Evolutionary conservation across 2,888 invertebrate genomes (phyloP).

Genomic region (Coelogynopora nodosa): DNA sequence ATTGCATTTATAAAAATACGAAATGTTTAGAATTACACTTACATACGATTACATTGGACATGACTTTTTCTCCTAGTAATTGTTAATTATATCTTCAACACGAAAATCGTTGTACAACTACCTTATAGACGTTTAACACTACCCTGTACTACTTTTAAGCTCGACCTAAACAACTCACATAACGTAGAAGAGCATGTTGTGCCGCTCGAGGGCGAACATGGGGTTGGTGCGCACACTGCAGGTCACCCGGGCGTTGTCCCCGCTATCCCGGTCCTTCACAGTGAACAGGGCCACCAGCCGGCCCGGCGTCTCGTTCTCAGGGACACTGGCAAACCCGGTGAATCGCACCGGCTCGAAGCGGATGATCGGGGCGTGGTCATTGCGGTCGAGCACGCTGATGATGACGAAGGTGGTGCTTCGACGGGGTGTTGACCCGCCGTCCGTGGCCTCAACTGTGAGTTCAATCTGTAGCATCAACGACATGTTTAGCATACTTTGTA

Average conservation of each 20-base stretch:
- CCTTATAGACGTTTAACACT: no score
- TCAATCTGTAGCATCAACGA: no score
- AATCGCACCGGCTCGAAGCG: constrained; percentile 38
- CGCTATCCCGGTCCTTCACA: constrained; percentile 56
- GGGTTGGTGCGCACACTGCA: constrained; percentile 52
- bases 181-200: constrained; percentile 49
- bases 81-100: no score
- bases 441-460: constrained; percentile 35
- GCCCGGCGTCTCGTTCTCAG: constrained; percentile 53
- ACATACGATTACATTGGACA: no score
- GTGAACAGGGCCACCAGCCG: constrained; percentile 55
- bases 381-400: constrained; percentile 16
- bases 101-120: no score
- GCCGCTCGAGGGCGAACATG: constrained; percentile 41
- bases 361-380: constrained; percentile 33
- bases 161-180: no score
- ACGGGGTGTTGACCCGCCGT: background rate
- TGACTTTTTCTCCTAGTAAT: no score
- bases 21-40: no score
- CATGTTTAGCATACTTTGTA: no score
- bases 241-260: constrained; percentile 54
- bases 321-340: constrained; percentile 47
- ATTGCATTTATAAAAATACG: no score
- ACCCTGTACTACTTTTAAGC: no score
- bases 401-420: background rate